Conservation (phyloP, 1,140 invertebrate genomes). For the Phenacoccus solenopsis region DNA sequence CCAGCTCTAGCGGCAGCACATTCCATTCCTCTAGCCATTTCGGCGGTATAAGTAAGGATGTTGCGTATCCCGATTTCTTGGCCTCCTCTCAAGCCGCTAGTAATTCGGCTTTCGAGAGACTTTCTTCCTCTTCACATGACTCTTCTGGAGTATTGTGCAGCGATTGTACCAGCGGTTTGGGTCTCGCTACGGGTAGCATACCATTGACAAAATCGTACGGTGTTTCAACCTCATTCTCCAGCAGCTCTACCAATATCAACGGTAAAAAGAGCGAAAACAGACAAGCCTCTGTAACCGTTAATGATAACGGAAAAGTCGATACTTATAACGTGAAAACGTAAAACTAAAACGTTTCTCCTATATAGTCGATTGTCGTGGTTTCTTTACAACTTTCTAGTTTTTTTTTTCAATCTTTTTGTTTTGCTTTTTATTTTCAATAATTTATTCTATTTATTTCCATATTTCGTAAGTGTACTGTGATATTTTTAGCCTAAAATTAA, state of each 20-base stretch:
- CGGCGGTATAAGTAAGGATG: neutral
- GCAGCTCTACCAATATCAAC: constrained; percentile 19
- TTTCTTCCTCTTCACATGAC: neutral
- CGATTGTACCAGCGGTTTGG: too few species aligned
- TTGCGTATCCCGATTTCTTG: neutral
- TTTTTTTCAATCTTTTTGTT: neutral
- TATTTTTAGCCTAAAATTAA: neutral
- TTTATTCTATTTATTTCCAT: neutral
- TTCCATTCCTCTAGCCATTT: neutral
- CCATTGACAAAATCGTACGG: constrained; percentile 7
- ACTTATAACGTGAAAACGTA: constrained; percentile 13
- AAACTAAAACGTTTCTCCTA: neutral
- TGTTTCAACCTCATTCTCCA: constrained; percentile 19
- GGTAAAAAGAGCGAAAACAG: constrained; percentile 19
- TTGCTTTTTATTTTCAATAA: neutral
- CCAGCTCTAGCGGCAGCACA: neutral
- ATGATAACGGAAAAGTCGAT: constrained; percentile 23
- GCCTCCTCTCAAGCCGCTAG: neutral
- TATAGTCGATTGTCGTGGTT: too few species aligned
- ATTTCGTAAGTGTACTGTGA: neutral
- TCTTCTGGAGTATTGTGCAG: too few species aligned
- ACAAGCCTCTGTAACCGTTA: constrained; percentile 20
- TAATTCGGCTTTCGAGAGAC: neutral
- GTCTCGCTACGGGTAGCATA: neutral
- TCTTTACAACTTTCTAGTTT: neutral